Conservation (phyloP, 2,113 vertebrate genomes). For the Carassius auratus region DNA sequence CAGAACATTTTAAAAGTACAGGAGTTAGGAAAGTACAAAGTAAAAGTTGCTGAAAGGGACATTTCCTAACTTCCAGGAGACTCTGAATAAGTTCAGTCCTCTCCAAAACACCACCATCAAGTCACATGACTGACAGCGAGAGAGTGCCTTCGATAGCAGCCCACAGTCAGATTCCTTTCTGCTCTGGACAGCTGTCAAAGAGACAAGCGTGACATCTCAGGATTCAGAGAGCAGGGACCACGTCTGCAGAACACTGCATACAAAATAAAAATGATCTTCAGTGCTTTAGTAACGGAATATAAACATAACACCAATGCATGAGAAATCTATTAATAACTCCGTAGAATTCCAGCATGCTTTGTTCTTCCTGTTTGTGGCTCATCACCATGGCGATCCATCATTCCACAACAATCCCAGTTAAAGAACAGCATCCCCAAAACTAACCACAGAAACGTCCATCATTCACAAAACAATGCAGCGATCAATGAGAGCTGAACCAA, state of each 20-base stretch:
- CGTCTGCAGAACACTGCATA: not conserved
- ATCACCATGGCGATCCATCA: slow-evolving; percentile 15
- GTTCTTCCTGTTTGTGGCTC: not conserved
- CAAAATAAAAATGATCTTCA: not conserved
- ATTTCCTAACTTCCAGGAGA: not conserved
- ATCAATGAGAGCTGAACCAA: not conserved
- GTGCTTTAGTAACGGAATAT: not conserved
- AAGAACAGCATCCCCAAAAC: not conserved
- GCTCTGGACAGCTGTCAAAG: not conserved
- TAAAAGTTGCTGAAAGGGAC: slow-evolving; percentile 3
- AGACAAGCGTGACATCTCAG: not conserved
- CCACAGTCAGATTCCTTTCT: not conserved
- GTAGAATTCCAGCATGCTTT: not conserved
- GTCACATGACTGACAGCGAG: not conserved
- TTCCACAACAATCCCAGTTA: not conserved
- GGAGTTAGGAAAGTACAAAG: not conserved
- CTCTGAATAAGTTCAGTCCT: not conserved
- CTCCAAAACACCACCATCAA: not conserved
- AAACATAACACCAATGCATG: not conserved
- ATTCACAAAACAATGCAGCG: not conserved
- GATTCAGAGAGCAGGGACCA: not conserved
- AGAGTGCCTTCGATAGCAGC: slow-evolving; percentile 2
- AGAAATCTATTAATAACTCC: not conserved
- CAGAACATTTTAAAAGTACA: not conserved
- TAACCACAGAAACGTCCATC: slow-evolving; percentile 4